Evolutionary conservation across 92 coral and sea anemone species (phyloP).

Genomic region (Virgularia gustaviana): DNA sequence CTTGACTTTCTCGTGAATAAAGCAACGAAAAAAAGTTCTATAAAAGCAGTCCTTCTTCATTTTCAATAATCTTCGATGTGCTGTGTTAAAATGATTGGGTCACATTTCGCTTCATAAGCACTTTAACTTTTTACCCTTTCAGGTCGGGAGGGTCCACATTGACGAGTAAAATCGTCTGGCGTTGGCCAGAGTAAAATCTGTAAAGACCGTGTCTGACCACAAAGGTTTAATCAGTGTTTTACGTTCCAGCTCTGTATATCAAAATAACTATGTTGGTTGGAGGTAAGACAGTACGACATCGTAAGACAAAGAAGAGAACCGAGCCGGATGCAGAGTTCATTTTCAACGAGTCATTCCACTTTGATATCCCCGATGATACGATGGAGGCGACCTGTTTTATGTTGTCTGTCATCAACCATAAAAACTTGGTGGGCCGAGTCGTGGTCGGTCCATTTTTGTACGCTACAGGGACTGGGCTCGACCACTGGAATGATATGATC

Average conservation of each 20-base stretch:
- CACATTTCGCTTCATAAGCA: too few relatives aligned
- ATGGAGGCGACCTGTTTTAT: slow-evolving; percentile 80
- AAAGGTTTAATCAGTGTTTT: background rate
- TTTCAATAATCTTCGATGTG: too few relatives aligned
- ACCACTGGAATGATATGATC: slow-evolving; percentile 93
- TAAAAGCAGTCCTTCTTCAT: too few relatives aligned
- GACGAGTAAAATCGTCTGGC: too few relatives aligned
- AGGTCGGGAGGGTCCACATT: too few relatives aligned
- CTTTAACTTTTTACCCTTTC: too few relatives aligned
- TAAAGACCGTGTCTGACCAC: background rate
- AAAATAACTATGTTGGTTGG: slow-evolving; percentile 81
- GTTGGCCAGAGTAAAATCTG: background rate
- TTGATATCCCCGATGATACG: slow-evolving; percentile 62
- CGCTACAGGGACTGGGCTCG: slow-evolving; percentile 81
- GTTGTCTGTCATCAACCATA: slow-evolving; percentile 64
- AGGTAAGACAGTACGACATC: slow-evolving; percentile 70
- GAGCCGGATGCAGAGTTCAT: slow-evolving; percentile 54
- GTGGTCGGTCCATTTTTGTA: slow-evolving; percentile 89
- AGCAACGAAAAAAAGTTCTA: too few relatives aligned
- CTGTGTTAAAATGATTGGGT: too few relatives aligned
- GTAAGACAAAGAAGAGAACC: slow-evolving; percentile 66
- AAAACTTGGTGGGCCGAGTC: slow-evolving; percentile 75
- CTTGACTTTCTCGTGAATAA: too few relatives aligned
- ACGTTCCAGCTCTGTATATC: slow-evolving; percentile 75
- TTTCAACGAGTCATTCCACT: slow-evolving; percentile 83